phyloP scores from a whole-genome alignment of 2,113 vertebrate species.

The Phrynosoma platyrhinos region DNA sequence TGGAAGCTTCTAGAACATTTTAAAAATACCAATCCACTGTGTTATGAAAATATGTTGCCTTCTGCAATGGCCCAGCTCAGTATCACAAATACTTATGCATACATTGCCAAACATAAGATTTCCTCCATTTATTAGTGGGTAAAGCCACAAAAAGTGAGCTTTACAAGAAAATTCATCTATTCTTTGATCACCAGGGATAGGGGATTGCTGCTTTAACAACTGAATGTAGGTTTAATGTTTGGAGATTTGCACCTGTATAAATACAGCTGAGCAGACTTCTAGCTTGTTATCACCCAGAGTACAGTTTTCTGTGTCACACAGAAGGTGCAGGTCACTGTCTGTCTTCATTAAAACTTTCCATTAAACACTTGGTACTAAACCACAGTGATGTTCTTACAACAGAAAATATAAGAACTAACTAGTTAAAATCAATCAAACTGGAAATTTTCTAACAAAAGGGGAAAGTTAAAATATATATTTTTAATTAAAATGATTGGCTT shows the following conservation, averaged over 20 bases:
- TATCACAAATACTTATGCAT: not conserved
- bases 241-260: not conserved
- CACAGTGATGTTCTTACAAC: too few relatives aligned
- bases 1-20: too few relatives aligned
- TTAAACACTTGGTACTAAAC: too few relatives aligned
- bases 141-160: not conserved
- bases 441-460: too few relatives aligned
- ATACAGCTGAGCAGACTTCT: not conserved
- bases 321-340: too few relatives aligned
- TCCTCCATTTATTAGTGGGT: not conserved
- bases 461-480: too few relatives aligned
- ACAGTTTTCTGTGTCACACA: not conserved
- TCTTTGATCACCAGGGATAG: not conserved
- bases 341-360: not conserved
- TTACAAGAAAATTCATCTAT: not conserved
- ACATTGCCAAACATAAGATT: not conserved
- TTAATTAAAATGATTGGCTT: too few relatives aligned
- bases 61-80: not conserved
- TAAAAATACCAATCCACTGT: too few relatives aligned
- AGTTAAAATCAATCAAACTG: too few relatives aligned
- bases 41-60: not conserved
- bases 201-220: not conserved
- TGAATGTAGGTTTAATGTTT: not conserved
- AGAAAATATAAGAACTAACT: too few relatives aligned
- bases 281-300: not conserved